Evolutionary conservation across 2,797 vertebrate species (phyloP), one percentile per base, ranked within the genome.

Genomic region (Lophius americanus): DNA sequence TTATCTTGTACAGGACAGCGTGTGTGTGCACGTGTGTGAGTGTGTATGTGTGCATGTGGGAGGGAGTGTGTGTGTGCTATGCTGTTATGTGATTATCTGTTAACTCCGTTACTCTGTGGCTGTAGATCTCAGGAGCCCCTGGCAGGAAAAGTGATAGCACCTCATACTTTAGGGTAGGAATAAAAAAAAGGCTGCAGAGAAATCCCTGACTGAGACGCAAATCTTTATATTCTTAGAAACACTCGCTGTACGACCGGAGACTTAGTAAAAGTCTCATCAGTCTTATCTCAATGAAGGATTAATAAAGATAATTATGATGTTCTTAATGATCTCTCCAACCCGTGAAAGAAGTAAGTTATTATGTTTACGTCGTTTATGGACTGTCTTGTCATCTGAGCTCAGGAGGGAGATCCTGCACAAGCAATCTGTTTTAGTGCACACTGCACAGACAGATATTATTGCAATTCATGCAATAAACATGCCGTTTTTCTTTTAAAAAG

Each of bases 31-130:
- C 64, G 59, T 51, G 48, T 73, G 55, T 54, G 65, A 48, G 56
- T 44, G 46, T 70, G 65, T 46, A 59, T 42, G 48, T 35, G 41
- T 60, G 47, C 61, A 32, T 36, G 33, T 57, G 63, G 61, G 56
- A 44, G 44, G 68, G 52, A 51, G 64, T 51, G 56, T 38, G 44
- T 72, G 62, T 57, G 60, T 48, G 51, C 10, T 46, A 38, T 47
- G 42, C 67, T 72, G 60, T 71, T 64, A 70, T 72, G 76, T 78
- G 82, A 85, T 86, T 82, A 86, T 87, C 67, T 64, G 65, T 79
- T 83, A 84, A 88, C 84, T 79, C 70, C 11, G 80, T 85, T 80
- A 66, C 56, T 3, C 56, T 70, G 66, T 63, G 73, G 79, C 79
- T 70, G 70, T 51, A 68, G 65, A 75, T 85, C 72, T 79, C 67